Conservation (phyloP, 2,888 invertebrate species). For the Stenichneumon culpator region DNA sequence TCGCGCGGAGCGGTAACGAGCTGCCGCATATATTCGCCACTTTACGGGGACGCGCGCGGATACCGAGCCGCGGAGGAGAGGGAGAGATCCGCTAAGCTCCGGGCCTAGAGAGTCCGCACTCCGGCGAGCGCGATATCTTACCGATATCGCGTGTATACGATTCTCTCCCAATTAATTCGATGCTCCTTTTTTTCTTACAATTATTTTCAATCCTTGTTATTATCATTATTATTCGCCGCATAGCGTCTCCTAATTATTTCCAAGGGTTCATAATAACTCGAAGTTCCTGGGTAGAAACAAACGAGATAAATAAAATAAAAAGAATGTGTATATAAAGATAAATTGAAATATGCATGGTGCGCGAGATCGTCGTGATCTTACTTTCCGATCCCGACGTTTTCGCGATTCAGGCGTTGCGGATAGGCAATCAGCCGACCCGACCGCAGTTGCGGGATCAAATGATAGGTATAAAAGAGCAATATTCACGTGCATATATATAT, state of each 20-base stretch:
- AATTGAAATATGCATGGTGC: slow-evolving; percentile 5
- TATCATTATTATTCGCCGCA: slow-evolving; percentile 26
- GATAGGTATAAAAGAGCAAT: slow-evolving; percentile 39
- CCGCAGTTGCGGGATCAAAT: slow-evolving; percentile 51
- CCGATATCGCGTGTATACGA: slow-evolving; percentile 63
- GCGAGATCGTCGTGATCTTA: slow-evolving; percentile 48
- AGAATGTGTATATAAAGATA: neutral
- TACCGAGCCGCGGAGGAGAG: neutral
- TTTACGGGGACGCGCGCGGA: slow-evolving; percentile 56
- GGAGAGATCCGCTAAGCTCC: neutral
- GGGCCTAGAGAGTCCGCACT: slow-evolving; percentile 16
- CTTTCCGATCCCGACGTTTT: slow-evolving; percentile 36
- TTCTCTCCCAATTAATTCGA: slow-evolving; percentile 67
- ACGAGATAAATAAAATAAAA: slow-evolving; percentile 1
- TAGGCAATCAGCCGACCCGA: slow-evolving; percentile 32
- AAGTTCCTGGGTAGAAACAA: slow-evolving; percentile 37
- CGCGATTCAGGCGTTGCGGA: slow-evolving; percentile 17
- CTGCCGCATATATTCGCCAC: slow-evolving; percentile 65
- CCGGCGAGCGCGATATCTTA: slow-evolving; percentile 53
- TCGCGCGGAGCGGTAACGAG: slow-evolving; percentile 65
- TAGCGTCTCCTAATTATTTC: slow-evolving; percentile 53
- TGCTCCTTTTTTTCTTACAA: slow-evolving; percentile 29
- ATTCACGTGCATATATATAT: neutral
- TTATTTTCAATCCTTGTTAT: slow-evolving; percentile 34
- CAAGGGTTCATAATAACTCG: slow-evolving; percentile 40